Percentiles rank a stretch among this genome's conserved stretches.
phyloP scores from a whole-genome alignment of 2,888 invertebrate genomes.

The Polymixis flavicincta region DNA sequence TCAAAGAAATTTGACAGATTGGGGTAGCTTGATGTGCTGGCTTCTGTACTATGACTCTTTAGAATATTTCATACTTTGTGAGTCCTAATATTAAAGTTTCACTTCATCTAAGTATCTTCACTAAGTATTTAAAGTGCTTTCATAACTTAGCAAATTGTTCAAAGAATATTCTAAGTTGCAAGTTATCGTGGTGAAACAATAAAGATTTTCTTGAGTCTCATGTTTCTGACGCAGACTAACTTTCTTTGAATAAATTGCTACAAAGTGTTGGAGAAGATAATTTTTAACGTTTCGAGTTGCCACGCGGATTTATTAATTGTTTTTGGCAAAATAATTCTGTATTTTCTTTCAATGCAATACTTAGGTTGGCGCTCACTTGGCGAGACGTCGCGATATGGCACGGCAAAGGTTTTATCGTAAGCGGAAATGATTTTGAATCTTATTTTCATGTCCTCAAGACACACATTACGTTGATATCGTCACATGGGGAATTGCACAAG shows the following conservation, averaged over 20 bases:
- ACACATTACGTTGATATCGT: not conserved
- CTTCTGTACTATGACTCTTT: too few species aligned
- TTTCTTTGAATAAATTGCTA: slow-evolving; percentile 16
- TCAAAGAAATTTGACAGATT: too few species aligned
- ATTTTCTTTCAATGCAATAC: not conserved
- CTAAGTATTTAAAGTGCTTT: slow-evolving; percentile 40
- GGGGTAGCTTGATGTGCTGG: too few species aligned
- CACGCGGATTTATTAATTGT: not conserved
- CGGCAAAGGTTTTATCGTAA: not conserved
- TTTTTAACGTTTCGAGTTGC: slow-evolving; percentile 9
- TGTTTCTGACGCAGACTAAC: slow-evolving; percentile 10
- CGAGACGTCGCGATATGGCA: not conserved
- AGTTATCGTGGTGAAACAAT: slow-evolving; percentile 23
- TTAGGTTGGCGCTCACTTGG: not conserved
- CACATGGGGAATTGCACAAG: not conserved
- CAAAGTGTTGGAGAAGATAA: not conserved
- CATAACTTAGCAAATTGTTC: slow-evolving; percentile 41
- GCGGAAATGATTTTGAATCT: not conserved
- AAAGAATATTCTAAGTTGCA: slow-evolving; percentile 22
- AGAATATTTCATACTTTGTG: too few species aligned
- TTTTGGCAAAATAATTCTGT: not conserved
- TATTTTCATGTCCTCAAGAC: not conserved
- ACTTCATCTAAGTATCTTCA: not conserved
- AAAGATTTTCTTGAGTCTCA: slow-evolving; percentile 12
- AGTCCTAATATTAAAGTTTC: not conserved